Evolutionary conservation across 2,888 invertebrate genomes (phyloP), one percentile per base, ranked within the genome.

Genomic region (Schizaphis graminum): DNA sequence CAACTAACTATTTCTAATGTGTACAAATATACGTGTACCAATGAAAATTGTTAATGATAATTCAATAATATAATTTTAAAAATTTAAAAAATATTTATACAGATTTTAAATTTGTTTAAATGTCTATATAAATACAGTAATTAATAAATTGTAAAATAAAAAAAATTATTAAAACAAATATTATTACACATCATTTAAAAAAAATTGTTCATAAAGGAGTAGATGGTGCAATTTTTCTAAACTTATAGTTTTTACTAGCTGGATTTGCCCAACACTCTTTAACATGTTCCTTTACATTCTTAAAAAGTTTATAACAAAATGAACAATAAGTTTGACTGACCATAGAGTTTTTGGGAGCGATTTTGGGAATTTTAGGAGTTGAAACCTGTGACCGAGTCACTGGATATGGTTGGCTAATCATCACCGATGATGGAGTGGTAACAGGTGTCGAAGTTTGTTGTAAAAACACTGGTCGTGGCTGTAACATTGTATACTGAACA

Each of bases 211-310:
- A 87, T 67, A 35, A 87, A 3, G 67, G 41, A 53, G 28, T 87
- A 35, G 91, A 94, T 26, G 94, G 94, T 24, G 94, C 94, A n/a
- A 94, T 94, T 86, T 94, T 94, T 53, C 94, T 94, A 13, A 91
- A 94, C 16, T 94, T 94, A 44, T 91, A 61, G 13, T 10, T 91
- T 94, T 90, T 91, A 35, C 91, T 94, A 44, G 67, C 61, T 44
- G 94, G 94, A n/a, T 94, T 94, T 3, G 49, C 47, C 94, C 86
- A 86, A 91, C 94, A 94, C 11, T 87, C 86, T 67, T 90, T 91
- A 26, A 87, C 8, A 57, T 94, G 94, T 61, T 91, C 94, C 41
- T 87, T 86, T 24, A 94, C 16, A 24, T 94, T 91, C 3, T 67
- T 86, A 35, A 91, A 57, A 53, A 41, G 49, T 61, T 86, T 91